Base-by-base conservation (phyloP, 2,888 invertebrate genomes). In the Gortyna flavago region DNA sequence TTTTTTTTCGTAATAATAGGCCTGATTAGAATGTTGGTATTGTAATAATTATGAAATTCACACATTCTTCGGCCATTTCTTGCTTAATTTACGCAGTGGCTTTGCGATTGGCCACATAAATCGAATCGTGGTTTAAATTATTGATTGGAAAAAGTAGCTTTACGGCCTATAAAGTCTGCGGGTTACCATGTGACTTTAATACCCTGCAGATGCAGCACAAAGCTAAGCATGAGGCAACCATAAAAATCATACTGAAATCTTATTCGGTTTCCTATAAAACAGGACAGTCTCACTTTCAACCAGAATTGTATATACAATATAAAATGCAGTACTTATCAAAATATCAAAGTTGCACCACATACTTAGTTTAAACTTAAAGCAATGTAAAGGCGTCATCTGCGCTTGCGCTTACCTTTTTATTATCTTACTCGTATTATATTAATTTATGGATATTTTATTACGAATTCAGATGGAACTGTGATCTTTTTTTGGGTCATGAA, bases 341-440 rank as follows among this genome's bases (percentile, higher is more conserved):
- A 85, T 79, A 76, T 70, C 74, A 79, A 70, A 75, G 67, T 85
- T 85, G 54, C 79, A 85, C 35, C 72, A 79, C 62, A 67, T 32
- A 61, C 54, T 68, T 32, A 25, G n/a, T 65, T 57, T 62, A 73
- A 51, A 73, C 62, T 57, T 57, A 73, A 59, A 73, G 29, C 61
- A 44, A 8, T n/a, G n/a, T 29, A 61, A 66, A 61, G 18, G 29
- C 48, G 62, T 57, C n/a, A 66, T 13, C n/a, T 72, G 65, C 65
- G 72, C 38, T 9, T 54, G 66, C 48, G 72, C 51, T 54, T 48
- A 29, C 44, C n/a, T 74, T 74, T 83, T 76, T 38, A 48, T 68
- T 54, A 25, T 32, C 35, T 38, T 25, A 11, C 54, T 57, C n/a
- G n/a, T 69, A 59, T 73, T 69, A 62, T 54, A 66, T 66, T n/a